Evolutionary conservation across 2,888 invertebrate genomes (phyloP), one percentile per base, ranked within the genome.

Genomic region (Zaprionus lineosus): DNA sequence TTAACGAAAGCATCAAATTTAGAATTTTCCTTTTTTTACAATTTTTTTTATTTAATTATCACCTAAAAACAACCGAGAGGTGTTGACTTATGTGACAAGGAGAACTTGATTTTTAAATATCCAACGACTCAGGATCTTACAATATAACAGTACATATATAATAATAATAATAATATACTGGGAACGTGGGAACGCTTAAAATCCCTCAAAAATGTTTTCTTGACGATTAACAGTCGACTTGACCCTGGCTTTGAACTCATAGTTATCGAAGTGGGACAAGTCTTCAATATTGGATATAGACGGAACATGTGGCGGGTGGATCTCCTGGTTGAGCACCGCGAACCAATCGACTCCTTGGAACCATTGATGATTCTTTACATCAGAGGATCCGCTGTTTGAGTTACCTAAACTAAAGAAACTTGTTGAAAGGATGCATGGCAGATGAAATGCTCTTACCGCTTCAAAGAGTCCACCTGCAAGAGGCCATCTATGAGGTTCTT

Each of bases 301-400:
- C 0, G 95, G 95, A 9, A 92, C 74, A 77, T 92, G 95, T 0
- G 93, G 93, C 0, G 94, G 91, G n/a, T 90, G 88, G 0, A 94
- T 89, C 89, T 93, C 94, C 87, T 94, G 94, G 87, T 95, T 93
- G 68, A 96, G 93, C 63, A 98, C 91, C 11, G 93, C 92, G 53
- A 93, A 92, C 97, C 97, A 99, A 86, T 96, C 93, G 8, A 94
- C 93, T 3, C 93, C 92, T 43, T 92, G 91, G 87, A 98, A 98
- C 97, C 98, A 99, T 44, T 92, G 91, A 90, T 98, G 97, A 58
- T 91, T 92, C 90, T 98, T 98, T 67, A 99, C 95, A 86, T 98
- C 97, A 76, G 92, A 93, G 2, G 94, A 92, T 3, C 97, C 98
- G 63, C 94, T 93, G 90, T 94, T 95, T 74, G 97, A 91, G 87